These are phyloP conservation scores for Drosophila varians DNA, from an alignment of 1,140 invertebrate species.

Conservation along the genomic window DNA sequence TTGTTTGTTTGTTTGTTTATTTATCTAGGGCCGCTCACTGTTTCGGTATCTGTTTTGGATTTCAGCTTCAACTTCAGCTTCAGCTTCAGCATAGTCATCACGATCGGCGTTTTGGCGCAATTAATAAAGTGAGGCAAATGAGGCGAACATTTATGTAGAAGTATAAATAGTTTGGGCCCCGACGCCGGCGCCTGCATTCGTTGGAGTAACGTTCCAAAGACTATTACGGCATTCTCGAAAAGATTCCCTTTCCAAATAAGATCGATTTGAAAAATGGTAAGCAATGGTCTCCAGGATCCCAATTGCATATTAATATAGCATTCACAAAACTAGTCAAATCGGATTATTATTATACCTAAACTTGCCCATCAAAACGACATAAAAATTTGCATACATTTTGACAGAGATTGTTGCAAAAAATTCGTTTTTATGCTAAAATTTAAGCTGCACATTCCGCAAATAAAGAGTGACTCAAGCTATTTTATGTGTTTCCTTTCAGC, in stretches of 20 bases:
- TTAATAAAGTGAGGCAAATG: slow-evolving; percentile 72
- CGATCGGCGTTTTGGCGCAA: slow-evolving; percentile 51
- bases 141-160: slow-evolving; percentile 70
- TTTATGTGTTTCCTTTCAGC: slow-evolving; percentile 18
- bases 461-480: not conserved
- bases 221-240: slow-evolving; percentile 39
- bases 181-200: slow-evolving; percentile 67
- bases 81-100: slow-evolving; percentile 47
- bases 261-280: slow-evolving; percentile 30
- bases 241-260: slow-evolving; percentile 3
- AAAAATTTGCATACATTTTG: not conserved
- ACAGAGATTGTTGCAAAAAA: not conserved
- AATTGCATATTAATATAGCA: not conserved
- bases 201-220: slow-evolving; percentile 49
- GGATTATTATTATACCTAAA: not conserved
- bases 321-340: not conserved
- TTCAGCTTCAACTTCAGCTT: slow-evolving; percentile 37
- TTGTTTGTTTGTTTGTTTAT: slow-evolving; percentile 46
- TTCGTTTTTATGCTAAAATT: not conserved
- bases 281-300: not conserved
- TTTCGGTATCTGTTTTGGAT: slow-evolving; percentile 14
- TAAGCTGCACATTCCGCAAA: not conserved
- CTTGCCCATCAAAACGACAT: not conserved
- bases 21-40: slow-evolving; percentile 75
- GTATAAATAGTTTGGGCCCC: slow-evolving; percentile 73